Base-by-base conservation (phyloP, 2,113 vertebrate species). In the Chionodraco myersi region DNA sequence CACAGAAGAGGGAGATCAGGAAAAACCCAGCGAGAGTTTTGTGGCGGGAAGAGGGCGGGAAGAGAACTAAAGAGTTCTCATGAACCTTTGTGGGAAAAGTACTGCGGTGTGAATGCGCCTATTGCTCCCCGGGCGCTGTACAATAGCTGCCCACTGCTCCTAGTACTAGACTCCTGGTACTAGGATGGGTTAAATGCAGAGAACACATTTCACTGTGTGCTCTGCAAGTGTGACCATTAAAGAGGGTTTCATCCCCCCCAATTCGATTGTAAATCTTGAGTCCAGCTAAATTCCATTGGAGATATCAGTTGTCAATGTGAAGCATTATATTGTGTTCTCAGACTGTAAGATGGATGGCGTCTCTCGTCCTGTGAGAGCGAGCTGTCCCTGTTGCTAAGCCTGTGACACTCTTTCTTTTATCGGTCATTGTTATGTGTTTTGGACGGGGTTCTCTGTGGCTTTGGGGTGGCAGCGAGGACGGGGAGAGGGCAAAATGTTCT, bases 1-100 rank as follows among this genome's bases (percentile, higher is more conserved):
- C 82, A 82, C 66, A 75, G 78, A 69, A 79, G 80, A 75, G 79
- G 79, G 81, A 89, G 75, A 88, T 75, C 44, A 61, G 88, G 79
- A 74, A 78, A 82, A 88, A 84, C 69, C 79, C 80, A 21, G 75
- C 61, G 80, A 66, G 82, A 85, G 62, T 52, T 81, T 80, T 56
- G 13, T 61, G 84, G 57, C 14, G 34, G 64, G 74, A 7, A 15
- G 44, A n/a, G 21, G 26, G 56, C 36, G 0, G 47, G 34, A 21
- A 21, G 21, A 21, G 21, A 21, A 21, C 21, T 21, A 21, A 21
- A 21, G 21, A 21, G 21, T 21, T 21, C 21, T 21, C 21, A 21
- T 21, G 21, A 21, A 21, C 21, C 21, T 21, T 21, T 21, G 21
- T 21, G 21, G 21, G 21, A 21, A 21, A 21, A 21, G 21, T 21